These are phyloP conservation scores for Unio pictorum DNA, from an alignment of 2,888 invertebrate genomes.

Conservation along the genomic window DNA sequence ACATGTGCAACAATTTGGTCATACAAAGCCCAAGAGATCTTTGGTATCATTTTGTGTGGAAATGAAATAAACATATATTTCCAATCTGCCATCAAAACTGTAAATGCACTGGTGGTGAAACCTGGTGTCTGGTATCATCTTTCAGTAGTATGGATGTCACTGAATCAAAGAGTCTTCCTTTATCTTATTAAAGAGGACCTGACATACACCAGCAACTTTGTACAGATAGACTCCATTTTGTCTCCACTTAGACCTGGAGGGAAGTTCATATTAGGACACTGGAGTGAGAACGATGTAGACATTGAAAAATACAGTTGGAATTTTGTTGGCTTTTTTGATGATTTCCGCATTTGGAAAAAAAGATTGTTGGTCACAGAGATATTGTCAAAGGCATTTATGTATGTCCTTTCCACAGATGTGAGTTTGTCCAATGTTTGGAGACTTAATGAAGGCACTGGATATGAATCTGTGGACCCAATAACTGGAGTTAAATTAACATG, in stretches of 20 bases:
- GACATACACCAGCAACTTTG: constrained; percentile 17
- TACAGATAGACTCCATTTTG: neutral
- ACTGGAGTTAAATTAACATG: constrained; percentile 10
- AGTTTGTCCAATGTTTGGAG: constrained; percentile 39
- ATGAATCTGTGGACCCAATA: constrained; percentile 18
- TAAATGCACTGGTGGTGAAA: constrained; percentile 25
- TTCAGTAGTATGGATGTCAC: constrained; percentile 37
- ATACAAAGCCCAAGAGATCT: constrained; percentile 21
- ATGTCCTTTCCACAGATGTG: constrained; percentile 7
- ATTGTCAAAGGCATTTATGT: constrained; percentile 26
- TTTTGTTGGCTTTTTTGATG: constrained; percentile 45
- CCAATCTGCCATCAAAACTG: constrained; percentile 8
- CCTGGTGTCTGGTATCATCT: constrained; percentile 49
- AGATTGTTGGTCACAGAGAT: constrained; percentile 26
- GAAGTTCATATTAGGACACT: constrained; percentile 43
- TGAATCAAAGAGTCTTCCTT: constrained; percentile 18
- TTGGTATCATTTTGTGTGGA: constrained; percentile 34
- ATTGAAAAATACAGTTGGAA: constrained; percentile 25
- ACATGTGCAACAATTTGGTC: constrained; percentile 46
- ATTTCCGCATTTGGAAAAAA: constrained; percentile 49
- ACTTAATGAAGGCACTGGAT: constrained; percentile 40
- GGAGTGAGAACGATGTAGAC: constrained; percentile 19
- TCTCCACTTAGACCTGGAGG: constrained; percentile 42
- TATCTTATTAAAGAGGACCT: constrained; percentile 28
- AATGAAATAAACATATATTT: constrained; percentile 19